Conservation (phyloP, 2,113 vertebrate species). For the Agelaius tricolor region DNA sequence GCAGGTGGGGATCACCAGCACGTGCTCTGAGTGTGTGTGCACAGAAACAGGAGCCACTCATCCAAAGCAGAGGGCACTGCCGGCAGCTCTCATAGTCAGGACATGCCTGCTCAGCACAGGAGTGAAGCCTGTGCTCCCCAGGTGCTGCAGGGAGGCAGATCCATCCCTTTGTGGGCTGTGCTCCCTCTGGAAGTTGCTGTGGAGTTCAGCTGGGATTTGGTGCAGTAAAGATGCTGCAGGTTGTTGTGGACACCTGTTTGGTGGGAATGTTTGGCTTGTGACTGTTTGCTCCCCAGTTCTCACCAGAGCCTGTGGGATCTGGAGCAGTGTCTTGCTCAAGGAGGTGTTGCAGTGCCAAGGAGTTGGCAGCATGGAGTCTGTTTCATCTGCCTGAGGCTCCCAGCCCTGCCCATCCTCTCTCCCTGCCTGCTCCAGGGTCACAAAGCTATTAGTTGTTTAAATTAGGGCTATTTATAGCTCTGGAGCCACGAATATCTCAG, state of each 20-base stretch:
- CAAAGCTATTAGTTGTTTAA: background rate
- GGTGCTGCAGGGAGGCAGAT: background rate
- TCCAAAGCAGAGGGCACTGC: background rate
- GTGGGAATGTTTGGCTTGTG: background rate
- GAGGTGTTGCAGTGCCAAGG: background rate
- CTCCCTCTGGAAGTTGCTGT: background rate
- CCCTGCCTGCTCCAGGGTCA: background rate
- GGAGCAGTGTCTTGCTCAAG: background rate
- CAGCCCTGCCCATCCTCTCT: background rate
- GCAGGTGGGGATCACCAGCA: background rate
- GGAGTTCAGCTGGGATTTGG: background rate
- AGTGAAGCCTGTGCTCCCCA: background rate
- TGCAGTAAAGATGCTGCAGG: background rate
- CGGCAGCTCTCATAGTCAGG: background rate
- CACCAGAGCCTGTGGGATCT: rapidly evolving
- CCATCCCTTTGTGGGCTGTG: rapidly evolving
- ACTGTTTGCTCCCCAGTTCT: background rate
- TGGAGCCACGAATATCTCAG: background rate
- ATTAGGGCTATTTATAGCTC: background rate
- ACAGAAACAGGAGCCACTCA: background rate
- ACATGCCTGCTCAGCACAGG: background rate
- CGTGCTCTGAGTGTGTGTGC: background rate
- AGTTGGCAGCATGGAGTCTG: background rate
- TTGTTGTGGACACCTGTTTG: background rate
- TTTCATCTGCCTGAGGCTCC: background rate